These are phyloP conservation scores for Oreortyx pictus DNA, from an alignment of 2,797 vertebrate species.

Conservation along the genomic window DNA sequence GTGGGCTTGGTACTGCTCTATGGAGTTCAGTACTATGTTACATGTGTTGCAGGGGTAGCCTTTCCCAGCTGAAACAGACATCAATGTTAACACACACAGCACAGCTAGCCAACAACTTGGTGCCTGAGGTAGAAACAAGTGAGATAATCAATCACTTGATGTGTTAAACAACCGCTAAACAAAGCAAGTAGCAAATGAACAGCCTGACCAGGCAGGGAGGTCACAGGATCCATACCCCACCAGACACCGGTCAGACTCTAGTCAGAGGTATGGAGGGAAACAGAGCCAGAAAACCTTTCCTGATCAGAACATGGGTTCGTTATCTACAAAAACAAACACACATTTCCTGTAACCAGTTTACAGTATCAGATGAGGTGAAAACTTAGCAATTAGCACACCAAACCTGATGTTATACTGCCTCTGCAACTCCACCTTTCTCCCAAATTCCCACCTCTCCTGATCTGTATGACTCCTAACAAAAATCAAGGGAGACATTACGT, in stretches of 20 bases:
- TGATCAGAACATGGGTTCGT: not conserved
- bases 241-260: not conserved
- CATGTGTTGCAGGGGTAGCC: constrained; percentile 93
- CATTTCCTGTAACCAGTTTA: not conserved
- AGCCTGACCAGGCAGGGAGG: not conserved
- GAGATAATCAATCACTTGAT: not conserved
- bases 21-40: constrained; percentile 95
- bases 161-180: not conserved
- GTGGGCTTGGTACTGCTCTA: constrained; percentile 98
- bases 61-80: constrained; percentile 87
- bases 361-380: not conserved
- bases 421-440: not conserved
- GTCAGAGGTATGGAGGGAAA: not conserved
- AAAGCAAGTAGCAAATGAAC: not conserved
- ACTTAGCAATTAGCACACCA: not conserved
- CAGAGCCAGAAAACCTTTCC: not conserved
- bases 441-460: not conserved
- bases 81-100: constrained; percentile 54
- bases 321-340: not conserved
- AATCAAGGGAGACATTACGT: not conserved
- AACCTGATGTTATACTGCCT: not conserved
- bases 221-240: not conserved
- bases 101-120: constrained; percentile 13
- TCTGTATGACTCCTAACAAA: not conserved
- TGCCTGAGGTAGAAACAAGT: constrained; percentile 31